These are phyloP conservation scores for Agrotis ipsilon DNA, from an alignment of 2,888 invertebrate species.

Conservation along the genomic window DNA sequence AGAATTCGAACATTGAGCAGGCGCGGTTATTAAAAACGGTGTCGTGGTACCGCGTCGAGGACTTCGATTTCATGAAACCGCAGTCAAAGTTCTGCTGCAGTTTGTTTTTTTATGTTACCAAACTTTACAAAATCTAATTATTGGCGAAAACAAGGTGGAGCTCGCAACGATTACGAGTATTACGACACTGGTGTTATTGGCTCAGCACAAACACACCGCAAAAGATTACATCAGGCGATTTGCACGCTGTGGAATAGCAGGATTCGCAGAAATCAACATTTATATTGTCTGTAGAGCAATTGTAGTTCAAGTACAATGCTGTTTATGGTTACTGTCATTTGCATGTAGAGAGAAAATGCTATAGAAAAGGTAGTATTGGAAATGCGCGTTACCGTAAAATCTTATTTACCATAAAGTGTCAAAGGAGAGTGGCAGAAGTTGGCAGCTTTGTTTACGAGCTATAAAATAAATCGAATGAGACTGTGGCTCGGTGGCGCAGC, in stretches of 20 bases:
- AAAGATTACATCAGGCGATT: constrained; percentile 57
- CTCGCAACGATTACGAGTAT: constrained; percentile 50
- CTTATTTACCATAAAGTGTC: constrained; percentile 88
- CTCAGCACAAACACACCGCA: constrained; percentile 41
- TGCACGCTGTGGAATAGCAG: constrained; percentile 60
- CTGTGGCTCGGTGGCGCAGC: constrained; percentile 72
- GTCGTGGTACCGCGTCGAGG: constrained; percentile 71
- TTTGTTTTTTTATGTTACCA: constrained; percentile 59
- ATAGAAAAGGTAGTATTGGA: constrained; percentile 78
- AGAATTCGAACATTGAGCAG: constrained; percentile 87
- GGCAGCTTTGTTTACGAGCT: constrained; percentile 86
- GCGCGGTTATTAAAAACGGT: constrained; percentile 87
- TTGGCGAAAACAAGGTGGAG: constrained; percentile 55
- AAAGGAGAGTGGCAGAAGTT: constrained; percentile 84
- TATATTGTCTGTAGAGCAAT: constrained; percentile 71
- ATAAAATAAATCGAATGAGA: constrained; percentile 89
- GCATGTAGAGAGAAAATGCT: constrained; percentile 81
- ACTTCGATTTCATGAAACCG: constrained; percentile 70
- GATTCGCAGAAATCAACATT: constrained; percentile 71
- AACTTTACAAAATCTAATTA: constrained; percentile 69
- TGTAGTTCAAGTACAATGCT: constrained; percentile 72
- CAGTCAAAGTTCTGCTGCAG: constrained; percentile 71
- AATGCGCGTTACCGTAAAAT: constrained; percentile 83
- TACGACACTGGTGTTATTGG: constrained; percentile 41
- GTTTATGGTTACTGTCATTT: constrained; percentile 79